Percentiles rank a stretch among this genome's conserved stretches.
Evolutionary conservation across 2,797 vertebrate genomes (phyloP).

Genomic region (Hypotaenidia okinawae): DNA sequence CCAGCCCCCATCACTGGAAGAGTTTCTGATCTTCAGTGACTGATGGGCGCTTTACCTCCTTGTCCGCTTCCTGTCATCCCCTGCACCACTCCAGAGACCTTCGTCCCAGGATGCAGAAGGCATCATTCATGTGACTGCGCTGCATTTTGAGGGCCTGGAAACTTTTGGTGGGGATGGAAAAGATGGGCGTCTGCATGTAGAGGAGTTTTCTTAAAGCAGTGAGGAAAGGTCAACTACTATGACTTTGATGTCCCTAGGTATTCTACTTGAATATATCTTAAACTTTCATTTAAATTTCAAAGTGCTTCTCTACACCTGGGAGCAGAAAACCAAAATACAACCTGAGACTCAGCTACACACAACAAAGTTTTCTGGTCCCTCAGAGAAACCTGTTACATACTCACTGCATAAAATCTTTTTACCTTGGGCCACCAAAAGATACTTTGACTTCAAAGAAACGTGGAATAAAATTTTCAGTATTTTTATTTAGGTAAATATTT

Average conservation of each 20-base stretch:
- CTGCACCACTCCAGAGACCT: not conserved
- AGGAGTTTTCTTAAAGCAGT: not conserved
- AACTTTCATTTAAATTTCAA: not conserved
- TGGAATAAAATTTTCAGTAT: not conserved
- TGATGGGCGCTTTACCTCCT: accelerated
- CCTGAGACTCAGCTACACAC: not conserved
- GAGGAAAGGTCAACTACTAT: not conserved
- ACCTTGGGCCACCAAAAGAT: not conserved
- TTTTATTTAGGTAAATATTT: not conserved
- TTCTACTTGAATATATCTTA: not conserved
- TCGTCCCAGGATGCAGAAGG: not conserved
- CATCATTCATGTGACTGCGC: not conserved
- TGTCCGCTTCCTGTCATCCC: not conserved
- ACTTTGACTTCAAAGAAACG: not conserved
- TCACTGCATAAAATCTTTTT: not conserved
- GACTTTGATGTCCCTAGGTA: not conserved
- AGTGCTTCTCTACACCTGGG: not conserved
- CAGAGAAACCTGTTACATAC: not conserved
- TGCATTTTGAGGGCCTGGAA: not conserved
- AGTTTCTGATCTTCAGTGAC: not conserved
- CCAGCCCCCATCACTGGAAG: not conserved
- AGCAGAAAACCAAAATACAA: not conserved
- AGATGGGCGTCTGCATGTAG: not conserved
- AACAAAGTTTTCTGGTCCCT: not conserved
- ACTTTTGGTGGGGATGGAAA: accelerated